Percentiles rank a stretch among this genome's conserved stretches.
Evolutionary conservation across 2,888 invertebrate species (phyloP).

Genomic region (Dynastes tityus): DNA sequence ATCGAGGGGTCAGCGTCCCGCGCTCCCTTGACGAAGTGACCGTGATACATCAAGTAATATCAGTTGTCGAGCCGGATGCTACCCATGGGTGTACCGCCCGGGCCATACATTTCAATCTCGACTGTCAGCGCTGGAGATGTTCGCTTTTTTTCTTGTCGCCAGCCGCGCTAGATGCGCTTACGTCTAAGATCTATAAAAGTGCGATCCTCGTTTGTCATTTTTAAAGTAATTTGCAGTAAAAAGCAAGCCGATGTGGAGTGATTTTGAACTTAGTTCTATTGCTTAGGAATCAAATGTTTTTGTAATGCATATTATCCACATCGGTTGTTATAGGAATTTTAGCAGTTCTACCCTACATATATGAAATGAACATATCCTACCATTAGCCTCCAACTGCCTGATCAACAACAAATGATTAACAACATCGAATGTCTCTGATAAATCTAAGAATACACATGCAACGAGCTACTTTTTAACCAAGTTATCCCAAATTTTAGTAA

Average conservation of each 20-base stretch:
- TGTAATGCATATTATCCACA: too few relatives aligned
- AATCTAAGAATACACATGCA: too few relatives aligned
- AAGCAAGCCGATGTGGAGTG: background rate
- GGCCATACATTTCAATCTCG: constrained; percentile 71
- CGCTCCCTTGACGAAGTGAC: constrained; percentile 69
- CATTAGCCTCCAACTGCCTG: too few relatives aligned
- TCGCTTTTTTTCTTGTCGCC: constrained; percentile 23
- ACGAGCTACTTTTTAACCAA: too few relatives aligned
- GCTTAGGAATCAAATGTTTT: too few relatives aligned
- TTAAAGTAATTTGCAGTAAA: constrained; percentile 36
- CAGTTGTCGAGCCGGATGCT: constrained; percentile 69
- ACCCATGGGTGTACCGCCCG: constrained; percentile 65
- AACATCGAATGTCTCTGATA: too few relatives aligned
- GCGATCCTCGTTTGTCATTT: constrained; percentile 30
- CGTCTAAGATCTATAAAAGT: background rate
- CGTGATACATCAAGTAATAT: constrained; percentile 72
- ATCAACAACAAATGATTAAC: too few relatives aligned
- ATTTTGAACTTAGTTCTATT: too few relatives aligned
- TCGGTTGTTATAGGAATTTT: too few relatives aligned
- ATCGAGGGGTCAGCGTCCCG: constrained; percentile 62
- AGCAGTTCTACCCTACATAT: too few relatives aligned
- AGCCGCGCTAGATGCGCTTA: constrained; percentile 1
- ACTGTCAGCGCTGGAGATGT: constrained; percentile 66
- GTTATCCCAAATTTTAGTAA: too few relatives aligned
- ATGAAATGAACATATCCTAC: too few relatives aligned